phyloP scores from a whole-genome alignment of 30 jellyfish, hydroid and myxozoan genomes.

The Cassiopea andromeda region DNA sequence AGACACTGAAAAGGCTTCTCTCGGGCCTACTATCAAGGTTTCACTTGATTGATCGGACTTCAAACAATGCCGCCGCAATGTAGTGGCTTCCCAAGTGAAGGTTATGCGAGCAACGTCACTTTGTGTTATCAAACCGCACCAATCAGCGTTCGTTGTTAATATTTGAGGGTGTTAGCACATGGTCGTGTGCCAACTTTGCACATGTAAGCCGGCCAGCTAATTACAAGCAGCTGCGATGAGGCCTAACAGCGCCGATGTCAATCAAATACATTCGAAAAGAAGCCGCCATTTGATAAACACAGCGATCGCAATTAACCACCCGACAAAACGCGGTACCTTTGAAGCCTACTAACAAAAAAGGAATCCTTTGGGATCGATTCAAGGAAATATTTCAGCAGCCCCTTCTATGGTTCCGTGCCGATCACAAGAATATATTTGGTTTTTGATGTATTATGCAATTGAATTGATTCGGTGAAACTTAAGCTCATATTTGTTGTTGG shows the following conservation, averaged over 20 bases:
- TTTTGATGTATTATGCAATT: slow-evolving; percentile 63
- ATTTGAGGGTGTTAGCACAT: slow-evolving; percentile 92
- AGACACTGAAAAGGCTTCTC: slow-evolving; percentile 61
- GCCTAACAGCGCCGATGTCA: slow-evolving; percentile 90
- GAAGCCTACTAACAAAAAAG: slow-evolving; percentile 71
- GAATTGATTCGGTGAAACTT: slow-evolving; percentile 63
- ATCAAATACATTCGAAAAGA: slow-evolving; percentile 72
- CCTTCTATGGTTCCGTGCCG: slow-evolving; percentile 85
- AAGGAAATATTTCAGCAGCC: slow-evolving; percentile 68
- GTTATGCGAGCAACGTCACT: slow-evolving; percentile 94
- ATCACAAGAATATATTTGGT: slow-evolving; percentile 59
- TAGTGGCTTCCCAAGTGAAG: slow-evolving; percentile 94
- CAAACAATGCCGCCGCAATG: slow-evolving; percentile 94
- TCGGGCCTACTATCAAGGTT: slow-evolving; percentile 73
- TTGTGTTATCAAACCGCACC: slow-evolving; percentile 85
- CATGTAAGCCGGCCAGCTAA: slow-evolving; percentile 92
- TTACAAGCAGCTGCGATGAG: slow-evolving; percentile 95
- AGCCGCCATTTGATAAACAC: slow-evolving; percentile 88
- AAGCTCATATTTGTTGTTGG: slow-evolving; percentile 41
- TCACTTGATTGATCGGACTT: slow-evolving; percentile 79
- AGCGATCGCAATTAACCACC: slow-evolving; percentile 83
- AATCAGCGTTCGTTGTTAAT: slow-evolving; percentile 75
- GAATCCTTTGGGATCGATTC: slow-evolving; percentile 75
- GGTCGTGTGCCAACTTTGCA: slow-evolving; percentile 97
- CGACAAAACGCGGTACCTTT: slow-evolving; percentile 88